Conservation (phyloP, 2,888 invertebrate species). For the Cryptosula pallasiana region DNA sequence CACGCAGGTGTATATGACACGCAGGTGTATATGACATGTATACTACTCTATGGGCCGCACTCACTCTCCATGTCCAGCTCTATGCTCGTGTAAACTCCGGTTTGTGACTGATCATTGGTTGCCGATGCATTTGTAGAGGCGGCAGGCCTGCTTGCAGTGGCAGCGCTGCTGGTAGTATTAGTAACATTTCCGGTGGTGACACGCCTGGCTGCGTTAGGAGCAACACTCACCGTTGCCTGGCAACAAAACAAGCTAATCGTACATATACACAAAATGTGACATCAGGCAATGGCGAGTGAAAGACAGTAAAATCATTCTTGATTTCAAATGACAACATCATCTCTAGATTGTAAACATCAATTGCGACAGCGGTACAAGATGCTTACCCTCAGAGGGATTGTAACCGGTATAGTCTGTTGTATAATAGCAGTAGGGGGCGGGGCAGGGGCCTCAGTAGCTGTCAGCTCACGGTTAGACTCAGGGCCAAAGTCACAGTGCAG, state of each 20-base stretch:
- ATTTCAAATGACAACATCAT: too few relatives aligned
- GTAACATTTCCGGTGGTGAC: not conserved
- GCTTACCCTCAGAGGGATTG: constrained; percentile 14
- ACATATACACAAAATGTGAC: too few relatives aligned
- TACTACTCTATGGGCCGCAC: too few relatives aligned
- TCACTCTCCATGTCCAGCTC: constrained; percentile 22
- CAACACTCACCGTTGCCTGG: constrained; percentile 6
- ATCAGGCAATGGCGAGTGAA: too few relatives aligned
- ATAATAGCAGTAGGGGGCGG: constrained; percentile 61
- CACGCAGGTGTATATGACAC: too few relatives aligned
- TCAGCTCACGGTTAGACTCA: not conserved
- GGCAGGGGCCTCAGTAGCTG: constrained; percentile 30
- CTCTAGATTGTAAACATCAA: not conserved
- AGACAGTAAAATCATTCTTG: too few relatives aligned
- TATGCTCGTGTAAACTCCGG: not conserved
- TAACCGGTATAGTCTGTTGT: constrained; percentile 63
- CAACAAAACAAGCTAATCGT: too few relatives aligned
- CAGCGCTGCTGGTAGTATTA: constrained; percentile 17
- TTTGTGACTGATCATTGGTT: not conserved
- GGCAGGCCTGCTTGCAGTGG: not conserved
- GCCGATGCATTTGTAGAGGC: not conserved
- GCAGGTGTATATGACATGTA: too few relatives aligned
- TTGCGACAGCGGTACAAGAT: not conserved
- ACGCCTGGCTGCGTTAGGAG: not conserved
- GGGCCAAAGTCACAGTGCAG: constrained; percentile 1